Percentiles rank a stretch among this genome's conserved stretches.
phyloP scores from a whole-genome alignment of 2,113 vertebrate species.

The Semicossyphus pulcher region DNA sequence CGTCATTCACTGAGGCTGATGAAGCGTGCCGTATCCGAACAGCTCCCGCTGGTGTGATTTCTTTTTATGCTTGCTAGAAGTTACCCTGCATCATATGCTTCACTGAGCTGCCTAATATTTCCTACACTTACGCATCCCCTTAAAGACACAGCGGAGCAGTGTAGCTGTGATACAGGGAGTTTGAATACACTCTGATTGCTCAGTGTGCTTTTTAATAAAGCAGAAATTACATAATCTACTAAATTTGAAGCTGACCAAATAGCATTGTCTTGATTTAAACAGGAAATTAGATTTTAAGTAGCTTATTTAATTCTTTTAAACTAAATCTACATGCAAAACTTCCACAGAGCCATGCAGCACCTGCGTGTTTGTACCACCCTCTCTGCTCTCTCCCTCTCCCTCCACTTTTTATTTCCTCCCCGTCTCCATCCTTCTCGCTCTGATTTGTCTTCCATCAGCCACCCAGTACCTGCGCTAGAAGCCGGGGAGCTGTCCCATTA shows the following conservation, averaged over 20 bases:
- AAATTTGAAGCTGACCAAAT: neutral
- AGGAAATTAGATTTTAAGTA: neutral
- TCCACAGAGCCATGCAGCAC: neutral
- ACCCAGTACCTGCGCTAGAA: slow-evolving; percentile 43
- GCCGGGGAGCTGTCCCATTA: slow-evolving; percentile 79
- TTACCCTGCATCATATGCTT: slow-evolving; percentile 71
- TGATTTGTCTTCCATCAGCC: slow-evolving; percentile 76
- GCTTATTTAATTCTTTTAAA: no score
- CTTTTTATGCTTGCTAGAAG: slow-evolving; percentile 60
- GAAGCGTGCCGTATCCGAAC: slow-evolving; percentile 66
- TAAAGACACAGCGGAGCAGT: slow-evolving; percentile 41
- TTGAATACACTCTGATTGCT: slow-evolving; percentile 1
- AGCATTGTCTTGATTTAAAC: no score
- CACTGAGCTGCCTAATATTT: slow-evolving; percentile 72
- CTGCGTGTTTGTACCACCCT: slow-evolving; percentile 52
- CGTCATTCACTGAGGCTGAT: slow-evolving; percentile 61
- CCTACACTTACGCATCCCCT: slow-evolving; percentile 44
- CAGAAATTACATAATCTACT: neutral
- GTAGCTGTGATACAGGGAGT: neutral
- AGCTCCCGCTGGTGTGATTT: slow-evolving; percentile 66
- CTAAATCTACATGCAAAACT: neutral
- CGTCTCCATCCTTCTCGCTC: slow-evolving; percentile 68
- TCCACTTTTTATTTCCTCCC: slow-evolving; percentile 60
- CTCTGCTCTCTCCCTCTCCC: slow-evolving; percentile 24
- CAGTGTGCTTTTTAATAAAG: neutral